A percentile compares a stretch with the other conserved stretches of the same genome.
These are phyloP conservation scores for Eurytemora carolleeae DNA, from an alignment of 1,140 invertebrate genomes.

Conservation along the genomic window DNA sequence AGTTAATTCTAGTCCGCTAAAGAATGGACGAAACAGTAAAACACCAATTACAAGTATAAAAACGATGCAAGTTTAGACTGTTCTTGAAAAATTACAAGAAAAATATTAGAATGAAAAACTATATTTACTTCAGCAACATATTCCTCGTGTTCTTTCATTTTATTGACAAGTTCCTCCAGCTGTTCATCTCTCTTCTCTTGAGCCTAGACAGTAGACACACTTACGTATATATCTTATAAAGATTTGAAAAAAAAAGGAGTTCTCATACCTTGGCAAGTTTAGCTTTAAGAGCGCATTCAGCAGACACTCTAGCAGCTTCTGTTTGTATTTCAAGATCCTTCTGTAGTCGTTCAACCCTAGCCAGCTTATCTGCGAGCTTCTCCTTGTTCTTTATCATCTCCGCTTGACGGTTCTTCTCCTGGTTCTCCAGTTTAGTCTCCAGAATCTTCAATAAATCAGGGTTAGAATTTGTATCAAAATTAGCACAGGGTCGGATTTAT, in stretches of 20 bases:
- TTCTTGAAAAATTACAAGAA: too few relatives aligned
- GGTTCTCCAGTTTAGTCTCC: not conserved
- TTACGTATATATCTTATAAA: not conserved
- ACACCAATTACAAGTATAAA: too few relatives aligned
- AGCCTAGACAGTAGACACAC: not conserved
- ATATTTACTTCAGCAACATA: not conserved
- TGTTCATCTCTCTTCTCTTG: not conserved
- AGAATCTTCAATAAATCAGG: too few relatives aligned
- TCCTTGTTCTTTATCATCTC: not conserved
- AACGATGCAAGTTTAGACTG: too few relatives aligned
- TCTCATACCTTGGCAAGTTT: too few relatives aligned
- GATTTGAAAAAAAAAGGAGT: too few relatives aligned
- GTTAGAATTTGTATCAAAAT: too few relatives aligned
- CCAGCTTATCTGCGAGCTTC: not conserved
- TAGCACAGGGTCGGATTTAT: too few relatives aligned
- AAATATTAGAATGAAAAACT: not conserved
- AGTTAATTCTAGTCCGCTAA: too few relatives aligned
- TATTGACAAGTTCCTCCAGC: not conserved
- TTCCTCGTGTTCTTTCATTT: not conserved
- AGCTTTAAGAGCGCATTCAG: not conserved
- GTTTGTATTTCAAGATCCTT: not conserved
- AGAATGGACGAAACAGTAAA: too few relatives aligned
- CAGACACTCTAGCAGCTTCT: not conserved
- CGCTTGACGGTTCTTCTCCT: not conserved
- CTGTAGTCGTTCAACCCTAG: not conserved